Evolutionary conservation across 2,113 vertebrate genomes (phyloP), one percentile per base, ranked within the genome.

Genomic region (Rhea americana): DNA sequence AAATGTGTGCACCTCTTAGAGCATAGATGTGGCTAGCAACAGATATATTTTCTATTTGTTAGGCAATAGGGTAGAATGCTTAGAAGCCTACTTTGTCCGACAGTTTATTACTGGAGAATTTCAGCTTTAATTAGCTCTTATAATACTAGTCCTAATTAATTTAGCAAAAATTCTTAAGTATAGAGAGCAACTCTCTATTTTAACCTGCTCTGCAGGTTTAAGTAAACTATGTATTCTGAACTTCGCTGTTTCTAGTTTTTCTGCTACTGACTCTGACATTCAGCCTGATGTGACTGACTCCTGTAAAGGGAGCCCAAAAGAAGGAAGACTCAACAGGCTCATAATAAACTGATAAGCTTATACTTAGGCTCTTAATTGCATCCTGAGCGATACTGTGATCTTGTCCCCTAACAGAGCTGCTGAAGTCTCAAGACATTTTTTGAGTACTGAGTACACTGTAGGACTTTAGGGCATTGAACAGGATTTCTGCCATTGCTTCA

Each of bases 241-340:
- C 55, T 83, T 74, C 85, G 35, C 47, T 28, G 4, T 87, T 56
- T 81, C 24, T 41, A 4, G 79, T 2, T 78, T 37, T 45, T 79
- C 39, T 94, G 45, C 58, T 14, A 35, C 53, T 21, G 70, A 35
- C 35, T 55, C 50, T 55, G 55, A 56, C 55, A 25, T 32, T 56
- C 55, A 30, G 8, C 55, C 28, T 56, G 55, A 28, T 55, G 26
- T 28, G 53, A 55, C 26, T 35, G 22, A 32, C 37, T 67, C 4
- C 8, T 5, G 41, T 17, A 26, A 47, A 74, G 41, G 13, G 30
- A 83, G 1, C 41, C 19, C 73, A 62, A 71, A 91, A 53, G 13
- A 0, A 2, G 71, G 32, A 30, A 41, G 30, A n/a, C 37, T 66
- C 0, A 0, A 25, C 47, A 63, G 47, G 20, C 39, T 87, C 0